These are phyloP conservation scores for Danionella cerebrum DNA, from an alignment of 2,113 vertebrate genomes.

Conservation along the genomic window DNA sequence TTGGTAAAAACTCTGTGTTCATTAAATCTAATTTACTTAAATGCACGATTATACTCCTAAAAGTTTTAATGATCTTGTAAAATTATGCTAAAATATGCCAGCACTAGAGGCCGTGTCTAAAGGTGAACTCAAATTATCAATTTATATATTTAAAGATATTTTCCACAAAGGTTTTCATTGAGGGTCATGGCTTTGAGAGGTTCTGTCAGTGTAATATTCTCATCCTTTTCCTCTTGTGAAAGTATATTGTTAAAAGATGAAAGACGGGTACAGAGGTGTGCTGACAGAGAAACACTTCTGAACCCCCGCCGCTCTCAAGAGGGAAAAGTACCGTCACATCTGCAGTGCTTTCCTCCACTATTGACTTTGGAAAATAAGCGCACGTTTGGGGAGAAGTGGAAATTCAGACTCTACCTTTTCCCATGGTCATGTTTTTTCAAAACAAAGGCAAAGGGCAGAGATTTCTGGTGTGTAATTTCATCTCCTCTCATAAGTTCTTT, in stretches of 20 bases:
- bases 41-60: no score
- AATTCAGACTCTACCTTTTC: conserved; percentile 46
- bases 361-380: conserved; percentile 40
- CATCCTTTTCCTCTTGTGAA: conserved; percentile 41
- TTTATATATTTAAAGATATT: no score
- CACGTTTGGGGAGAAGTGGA: conserved; percentile 44
- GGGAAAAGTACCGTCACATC: conserved; percentile 49
- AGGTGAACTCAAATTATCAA: no score
- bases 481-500: neutral
- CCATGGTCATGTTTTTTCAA: neutral
- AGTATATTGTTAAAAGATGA: conserved; percentile 37
- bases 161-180: no score
- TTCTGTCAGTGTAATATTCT: conserved; percentile 35
- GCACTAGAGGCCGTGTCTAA: no score
- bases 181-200: conserved; percentile 15
- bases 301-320: conserved; percentile 20
- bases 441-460: neutral
- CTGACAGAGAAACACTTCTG: conserved; percentile 13
- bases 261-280: neutral
- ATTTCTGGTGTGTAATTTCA: conserved; percentile 8
- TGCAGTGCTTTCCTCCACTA: conserved; percentile 42
- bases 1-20: no score
- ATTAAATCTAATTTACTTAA: no score
- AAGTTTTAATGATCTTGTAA: no score
- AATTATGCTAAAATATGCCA: no score